phyloP scores from a whole-genome alignment of 1,140 invertebrate species.

The Tetramorium alpestre region DNA sequence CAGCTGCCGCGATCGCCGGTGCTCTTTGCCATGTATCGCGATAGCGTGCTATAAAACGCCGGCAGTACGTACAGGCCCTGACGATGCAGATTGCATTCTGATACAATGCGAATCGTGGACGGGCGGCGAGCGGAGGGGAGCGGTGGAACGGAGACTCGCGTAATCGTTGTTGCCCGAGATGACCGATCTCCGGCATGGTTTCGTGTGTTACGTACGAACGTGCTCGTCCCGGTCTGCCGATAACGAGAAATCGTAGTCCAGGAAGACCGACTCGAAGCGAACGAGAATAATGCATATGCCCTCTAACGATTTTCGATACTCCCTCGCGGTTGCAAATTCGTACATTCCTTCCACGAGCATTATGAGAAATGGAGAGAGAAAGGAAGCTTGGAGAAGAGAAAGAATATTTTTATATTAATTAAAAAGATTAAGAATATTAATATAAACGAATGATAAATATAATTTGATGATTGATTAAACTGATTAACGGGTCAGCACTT shows the following conservation, averaged over 20 bases:
- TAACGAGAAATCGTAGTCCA: constrained; percentile 28
- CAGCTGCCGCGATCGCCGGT: constrained; percentile 16
- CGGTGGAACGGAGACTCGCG: neutral
- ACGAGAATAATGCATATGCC: neutral
- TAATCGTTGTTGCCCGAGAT: constrained; percentile 36
- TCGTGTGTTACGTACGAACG: constrained; percentile 2
- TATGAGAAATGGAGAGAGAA: neutral
- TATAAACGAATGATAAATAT: neutral
- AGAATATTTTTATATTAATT: neutral
- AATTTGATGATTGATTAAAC: neutral
- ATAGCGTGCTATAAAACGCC: constrained; percentile 36
- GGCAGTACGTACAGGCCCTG: neutral
- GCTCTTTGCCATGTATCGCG: constrained; percentile 18
- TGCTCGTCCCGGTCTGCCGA: neutral
- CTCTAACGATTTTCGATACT: neutral
- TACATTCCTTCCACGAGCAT: neutral
- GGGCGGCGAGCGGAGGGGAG: neutral
- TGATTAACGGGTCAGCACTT: neutral
- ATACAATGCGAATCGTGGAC: constrained; percentile 6
- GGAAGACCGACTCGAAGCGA: neutral
- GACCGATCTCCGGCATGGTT: neutral
- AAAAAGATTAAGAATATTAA: too few relatives aligned
- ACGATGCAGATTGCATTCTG: constrained; percentile 42
- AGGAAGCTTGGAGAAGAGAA: too few relatives aligned
- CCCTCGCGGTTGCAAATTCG: neutral